Conservation (phyloP, 2,888 invertebrate genomes). For the Acronicta alni region DNA sequence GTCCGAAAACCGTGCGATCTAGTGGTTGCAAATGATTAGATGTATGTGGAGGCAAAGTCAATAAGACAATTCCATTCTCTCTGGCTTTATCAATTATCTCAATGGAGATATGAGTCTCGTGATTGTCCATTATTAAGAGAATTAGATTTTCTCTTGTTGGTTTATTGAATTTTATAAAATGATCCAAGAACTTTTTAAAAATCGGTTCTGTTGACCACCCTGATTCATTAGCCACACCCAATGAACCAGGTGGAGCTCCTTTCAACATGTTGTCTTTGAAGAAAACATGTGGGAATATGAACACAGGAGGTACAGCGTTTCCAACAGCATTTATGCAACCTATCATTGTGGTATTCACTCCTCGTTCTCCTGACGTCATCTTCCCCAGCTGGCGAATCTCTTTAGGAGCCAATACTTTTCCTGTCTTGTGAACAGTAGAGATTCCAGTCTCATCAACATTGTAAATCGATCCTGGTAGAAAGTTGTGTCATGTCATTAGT, state of each 20-base stretch:
- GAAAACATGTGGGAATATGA: slow-evolving; percentile 1
- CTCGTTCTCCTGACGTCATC: slow-evolving; percentile 6
- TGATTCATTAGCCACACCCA: slow-evolving; percentile 48
- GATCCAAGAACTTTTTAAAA: slow-evolving; percentile 31
- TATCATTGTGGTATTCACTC: slow-evolving; percentile 2
- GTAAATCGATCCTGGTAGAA: slow-evolving; percentile 12
- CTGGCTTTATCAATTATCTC: slow-evolving; percentile 52
- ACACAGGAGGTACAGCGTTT: slow-evolving; percentile 7
- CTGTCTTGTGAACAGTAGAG: too few species aligned
- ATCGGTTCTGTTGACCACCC: slow-evolving; percentile 61
- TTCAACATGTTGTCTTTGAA: slow-evolving; percentile 49
- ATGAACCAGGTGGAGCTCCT: slow-evolving; percentile 48
- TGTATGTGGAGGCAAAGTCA: slow-evolving; percentile 27
- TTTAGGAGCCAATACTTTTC: too few species aligned
- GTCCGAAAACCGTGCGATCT: slow-evolving; percentile 48
- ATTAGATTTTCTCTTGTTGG: slow-evolving; percentile 37
- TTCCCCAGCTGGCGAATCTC: too few species aligned
- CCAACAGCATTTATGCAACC: slow-evolving; percentile 11
- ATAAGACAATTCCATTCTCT: slow-evolving; percentile 47
- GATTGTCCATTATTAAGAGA: slow-evolving; percentile 61
- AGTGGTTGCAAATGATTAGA: slow-evolving; percentile 34
- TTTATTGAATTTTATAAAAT: slow-evolving; percentile 41
- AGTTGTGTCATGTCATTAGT: slow-evolving; percentile 10
- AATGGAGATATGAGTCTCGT: slow-evolving; percentile 62
- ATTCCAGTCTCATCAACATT: neutral